Evolutionary conservation across 2,888 invertebrate species (phyloP).

Genomic region (Eilema depressum): DNA sequence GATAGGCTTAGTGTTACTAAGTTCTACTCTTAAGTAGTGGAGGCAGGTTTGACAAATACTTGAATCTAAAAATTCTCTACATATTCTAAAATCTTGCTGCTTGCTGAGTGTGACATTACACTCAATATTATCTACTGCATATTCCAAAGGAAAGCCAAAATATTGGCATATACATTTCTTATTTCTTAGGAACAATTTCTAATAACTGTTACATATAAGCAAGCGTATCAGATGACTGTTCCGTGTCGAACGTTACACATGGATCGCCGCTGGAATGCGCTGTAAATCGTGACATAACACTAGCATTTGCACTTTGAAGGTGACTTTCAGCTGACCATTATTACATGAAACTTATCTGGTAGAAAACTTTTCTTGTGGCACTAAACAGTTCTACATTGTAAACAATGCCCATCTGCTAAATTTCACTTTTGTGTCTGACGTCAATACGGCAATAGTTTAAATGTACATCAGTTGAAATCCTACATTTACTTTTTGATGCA

Average conservation of each 20-base stretch:
- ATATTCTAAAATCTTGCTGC: no score
- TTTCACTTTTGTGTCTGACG: slow-evolving; percentile 19
- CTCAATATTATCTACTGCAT: background rate
- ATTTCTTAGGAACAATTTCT: slow-evolving; percentile 18
- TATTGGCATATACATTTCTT: background rate
- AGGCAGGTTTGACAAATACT: background rate
- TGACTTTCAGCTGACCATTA: slow-evolving; percentile 44
- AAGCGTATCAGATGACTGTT: slow-evolving; percentile 35
- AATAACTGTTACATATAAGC: slow-evolving; percentile 24
- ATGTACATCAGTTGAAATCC: slow-evolving; percentile 6
- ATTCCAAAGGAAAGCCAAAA: background rate
- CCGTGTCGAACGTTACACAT: slow-evolving; percentile 43
- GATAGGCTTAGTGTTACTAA: no score
- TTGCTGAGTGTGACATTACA: background rate
- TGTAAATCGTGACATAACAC: slow-evolving; percentile 45
- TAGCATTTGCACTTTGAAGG: slow-evolving; percentile 37
- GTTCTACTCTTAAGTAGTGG: background rate
- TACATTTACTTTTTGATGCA: slow-evolving; percentile 14
- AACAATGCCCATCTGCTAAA: slow-evolving; percentile 10
- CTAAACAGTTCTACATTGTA: background rate
- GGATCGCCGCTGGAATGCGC: slow-evolving; percentile 41
- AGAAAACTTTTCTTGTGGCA: background rate
- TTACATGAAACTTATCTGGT: slow-evolving; percentile 27
- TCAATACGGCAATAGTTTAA: slow-evolving; percentile 9
- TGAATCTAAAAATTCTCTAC: no score